Percentiles rank a stretch among this genome's conserved stretches.
phyloP scores from a whole-genome alignment of 2,797 vertebrate genomes.

The Sciurus carolinensis region DNA sequence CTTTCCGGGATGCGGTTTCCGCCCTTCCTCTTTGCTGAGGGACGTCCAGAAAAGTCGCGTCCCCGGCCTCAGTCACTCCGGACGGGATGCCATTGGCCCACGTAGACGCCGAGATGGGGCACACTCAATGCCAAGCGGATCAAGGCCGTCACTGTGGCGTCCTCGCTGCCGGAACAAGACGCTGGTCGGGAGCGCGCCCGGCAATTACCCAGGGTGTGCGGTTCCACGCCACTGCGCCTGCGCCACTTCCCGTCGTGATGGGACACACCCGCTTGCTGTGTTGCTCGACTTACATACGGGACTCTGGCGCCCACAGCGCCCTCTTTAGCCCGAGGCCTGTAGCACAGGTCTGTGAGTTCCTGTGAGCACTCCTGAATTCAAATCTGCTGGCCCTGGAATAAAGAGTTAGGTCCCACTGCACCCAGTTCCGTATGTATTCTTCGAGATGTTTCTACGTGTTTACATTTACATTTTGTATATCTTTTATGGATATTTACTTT shows the following conservation, averaged over 20 bases:
- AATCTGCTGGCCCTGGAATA: not conserved
- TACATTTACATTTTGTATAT: not conserved
- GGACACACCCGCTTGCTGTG: not conserved
- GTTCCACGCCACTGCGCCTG: not conserved
- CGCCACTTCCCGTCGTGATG: not conserved
- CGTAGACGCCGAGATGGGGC: constrained; percentile 30
- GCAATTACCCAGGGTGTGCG: fast-evolving
- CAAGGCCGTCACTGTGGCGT: not conserved
- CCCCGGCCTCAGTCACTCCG: not conserved
- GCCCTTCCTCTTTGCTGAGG: constrained; percentile 57
- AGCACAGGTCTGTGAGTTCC: not conserved
- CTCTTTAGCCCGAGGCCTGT: not conserved
- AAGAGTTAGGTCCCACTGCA: not conserved
- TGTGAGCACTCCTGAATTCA: not conserved
- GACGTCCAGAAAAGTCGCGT: not conserved
- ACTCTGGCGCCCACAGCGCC: not conserved
- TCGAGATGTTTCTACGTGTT: not conserved
- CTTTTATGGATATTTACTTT: not conserved
- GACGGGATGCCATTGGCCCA: constrained; percentile 71
- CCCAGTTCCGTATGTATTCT: not conserved
- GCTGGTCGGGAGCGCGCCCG: fast-evolving
- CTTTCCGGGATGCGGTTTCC: constrained; percentile 79
- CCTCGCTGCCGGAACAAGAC: fast-evolving
- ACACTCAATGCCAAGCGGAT: not conserved
- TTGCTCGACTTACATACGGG: fast-evolving